Percentiles rank a stretch among this genome's conserved stretches.
These are phyloP conservation scores for Amblyopsis hoosieri DNA, from an alignment of 2,797 vertebrate species.

Conservation along the genomic window DNA sequence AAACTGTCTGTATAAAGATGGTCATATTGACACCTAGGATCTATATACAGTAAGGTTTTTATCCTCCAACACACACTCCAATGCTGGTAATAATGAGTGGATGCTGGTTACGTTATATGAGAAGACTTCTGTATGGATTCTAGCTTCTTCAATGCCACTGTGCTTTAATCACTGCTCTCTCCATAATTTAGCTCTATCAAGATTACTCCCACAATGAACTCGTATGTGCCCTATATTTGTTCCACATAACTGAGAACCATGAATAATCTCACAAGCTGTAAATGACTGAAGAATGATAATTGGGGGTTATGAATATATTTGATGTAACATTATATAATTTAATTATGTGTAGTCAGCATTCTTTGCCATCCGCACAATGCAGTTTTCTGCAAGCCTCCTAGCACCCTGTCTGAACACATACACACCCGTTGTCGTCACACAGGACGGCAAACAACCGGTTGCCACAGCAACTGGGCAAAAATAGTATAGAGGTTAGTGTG, in stretches of 20 bases:
- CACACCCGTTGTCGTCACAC: constrained; percentile 7
- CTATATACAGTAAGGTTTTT: too few relatives aligned
- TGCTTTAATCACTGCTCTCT: constrained; percentile 60
- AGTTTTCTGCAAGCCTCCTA: constrained; percentile 9
- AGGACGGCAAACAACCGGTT: constrained; percentile 37
- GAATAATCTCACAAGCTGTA: constrained; percentile 49
- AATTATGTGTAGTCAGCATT: neutral
- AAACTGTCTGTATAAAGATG: too few relatives aligned
- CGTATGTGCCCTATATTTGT: constrained; percentile 59
- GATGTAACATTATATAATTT: too few relatives aligned
- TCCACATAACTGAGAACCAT: constrained; percentile 45
- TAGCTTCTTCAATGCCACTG: constrained; percentile 34
- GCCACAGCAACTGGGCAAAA: constrained; percentile 63
- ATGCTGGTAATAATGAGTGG: constrained; percentile 52
- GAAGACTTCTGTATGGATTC: constrained; percentile 40
- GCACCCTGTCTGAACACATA: constrained; percentile 5
- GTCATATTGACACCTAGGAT: too few relatives aligned
- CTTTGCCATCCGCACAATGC: constrained; percentile 8
- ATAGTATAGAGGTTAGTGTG: constrained; percentile 36
- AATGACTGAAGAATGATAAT: constrained; percentile 35
- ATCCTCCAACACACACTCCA: constrained; percentile 11
- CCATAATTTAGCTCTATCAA: constrained; percentile 47
- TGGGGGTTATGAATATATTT: neutral
- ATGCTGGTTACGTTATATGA: constrained; percentile 44
- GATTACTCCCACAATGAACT: constrained; percentile 50